Evolutionary conservation across 2,888 invertebrate genomes (phyloP).

Genomic region (Thera obeliscata): DNA sequence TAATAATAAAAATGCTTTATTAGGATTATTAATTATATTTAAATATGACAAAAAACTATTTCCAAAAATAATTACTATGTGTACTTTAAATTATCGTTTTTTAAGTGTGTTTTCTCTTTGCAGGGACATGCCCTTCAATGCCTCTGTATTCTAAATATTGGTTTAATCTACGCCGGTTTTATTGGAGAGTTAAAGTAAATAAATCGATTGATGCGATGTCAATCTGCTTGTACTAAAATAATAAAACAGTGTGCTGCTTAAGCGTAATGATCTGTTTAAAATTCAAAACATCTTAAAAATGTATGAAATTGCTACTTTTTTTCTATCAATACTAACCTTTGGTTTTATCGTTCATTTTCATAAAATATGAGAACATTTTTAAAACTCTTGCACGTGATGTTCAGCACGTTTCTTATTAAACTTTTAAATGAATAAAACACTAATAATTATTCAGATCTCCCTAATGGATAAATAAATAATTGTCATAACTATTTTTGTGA

Average conservation of each 20-base stretch:
- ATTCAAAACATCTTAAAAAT: constrained; percentile 35
- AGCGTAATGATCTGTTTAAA: constrained; percentile 16
- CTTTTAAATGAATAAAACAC: constrained; percentile 24
- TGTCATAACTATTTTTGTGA: constrained; percentile 49
- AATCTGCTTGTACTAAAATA: constrained; percentile 30
- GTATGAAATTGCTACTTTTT: constrained; percentile 35
- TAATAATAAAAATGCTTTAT: too few relatives aligned
- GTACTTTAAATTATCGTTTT: constrained; percentile 2
- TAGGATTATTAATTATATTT: too few relatives aligned
- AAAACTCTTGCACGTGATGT: constrained; percentile 28
- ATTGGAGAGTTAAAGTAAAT: constrained; percentile 15
- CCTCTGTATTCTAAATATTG: constrained; percentile 27
- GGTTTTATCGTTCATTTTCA: constrained; percentile 37
- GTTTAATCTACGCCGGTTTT: constrained; percentile 25
- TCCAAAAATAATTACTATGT: background rate
- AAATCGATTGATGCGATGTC: constrained; percentile 15
- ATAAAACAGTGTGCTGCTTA: constrained; percentile 29
- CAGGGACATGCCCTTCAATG: constrained; percentile 35
- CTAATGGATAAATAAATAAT: constrained; percentile 44
- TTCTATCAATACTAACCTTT: constrained; percentile 29
- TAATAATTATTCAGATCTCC: constrained; percentile 48
- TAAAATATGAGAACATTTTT: constrained; percentile 15
- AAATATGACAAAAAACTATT: background rate
- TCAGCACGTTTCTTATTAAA: constrained; percentile 22
- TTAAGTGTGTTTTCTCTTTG: constrained; percentile 24